These are phyloP conservation scores for Podarcis raffonei DNA, from an alignment of 2,113 vertebrate genomes.

Conservation along the genomic window DNA sequence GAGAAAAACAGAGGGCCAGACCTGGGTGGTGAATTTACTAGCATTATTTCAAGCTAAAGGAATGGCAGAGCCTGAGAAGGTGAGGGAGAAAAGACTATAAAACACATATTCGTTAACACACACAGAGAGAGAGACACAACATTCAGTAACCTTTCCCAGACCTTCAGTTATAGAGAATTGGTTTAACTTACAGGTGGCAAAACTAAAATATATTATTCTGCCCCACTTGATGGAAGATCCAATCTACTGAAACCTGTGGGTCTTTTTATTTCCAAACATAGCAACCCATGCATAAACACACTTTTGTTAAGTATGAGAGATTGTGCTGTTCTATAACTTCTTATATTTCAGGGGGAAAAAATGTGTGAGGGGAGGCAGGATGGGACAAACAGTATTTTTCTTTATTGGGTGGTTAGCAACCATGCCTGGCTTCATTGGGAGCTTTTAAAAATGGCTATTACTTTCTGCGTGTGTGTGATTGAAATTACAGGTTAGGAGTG, in stretches of 20 bases:
- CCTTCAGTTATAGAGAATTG: slow-evolving; percentile 4
- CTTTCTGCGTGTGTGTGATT: no score
- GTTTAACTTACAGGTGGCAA: neutral
- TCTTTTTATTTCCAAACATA: neutral
- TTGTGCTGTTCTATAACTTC: neutral
- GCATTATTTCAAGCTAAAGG: slow-evolving; percentile 11
- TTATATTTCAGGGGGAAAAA: neutral
- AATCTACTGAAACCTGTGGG: neutral
- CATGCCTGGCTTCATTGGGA: no score
- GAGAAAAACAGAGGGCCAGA: neutral
- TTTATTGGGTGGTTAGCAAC: no score
- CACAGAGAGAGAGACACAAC: neutral
- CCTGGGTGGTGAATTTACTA: neutral
- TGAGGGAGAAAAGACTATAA: neutral
- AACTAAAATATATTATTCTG: neutral
- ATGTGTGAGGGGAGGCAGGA: neutral
- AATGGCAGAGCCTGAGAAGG: neutral
- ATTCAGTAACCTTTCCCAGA: neutral
- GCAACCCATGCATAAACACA: slow-evolving; percentile 4
- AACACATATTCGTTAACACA: neutral
- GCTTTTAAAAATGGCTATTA: no score
- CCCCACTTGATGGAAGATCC: neutral
- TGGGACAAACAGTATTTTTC: no score
- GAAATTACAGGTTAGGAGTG: no score
- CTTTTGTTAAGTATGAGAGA: neutral